Base-by-base conservation (phyloP, 2,888 invertebrate species). In the Cerastoderma edule region DNA sequence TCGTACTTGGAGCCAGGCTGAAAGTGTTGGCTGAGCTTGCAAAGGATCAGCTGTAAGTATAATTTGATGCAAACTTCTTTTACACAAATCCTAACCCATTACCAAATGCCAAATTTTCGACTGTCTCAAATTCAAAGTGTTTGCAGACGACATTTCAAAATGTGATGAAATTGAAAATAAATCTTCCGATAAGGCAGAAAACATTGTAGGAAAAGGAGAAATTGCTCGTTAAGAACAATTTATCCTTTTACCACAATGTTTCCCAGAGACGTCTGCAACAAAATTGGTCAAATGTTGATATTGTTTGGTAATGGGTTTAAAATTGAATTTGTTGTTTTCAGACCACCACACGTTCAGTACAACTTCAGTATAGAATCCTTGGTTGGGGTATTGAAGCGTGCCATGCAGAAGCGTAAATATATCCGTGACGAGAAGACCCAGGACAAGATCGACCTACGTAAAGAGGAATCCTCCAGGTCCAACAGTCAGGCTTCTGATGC, bases 31-130 rank as follows among this genome's bases (percentile, higher is more conserved):
- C 88, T 6, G 91, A 92, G 57, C 85, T 92, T 22, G 88, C 88
- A 65, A 89, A 85, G 69, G 92, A 92, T 81, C 90, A 90, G 60
- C 81, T 92, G 92, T 92, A 83, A 89, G 92, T 89, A 46, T 39
- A 1, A 53, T 16, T n/a, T 22, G 27, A 22, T 4, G 2, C 16
- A 53, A 53, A n/a, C 22, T 22, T 16, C 8, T 48, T 4, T 66
- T n/a, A n/a, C n/a, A n/a, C n/a, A n/a, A n/a, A n/a, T n/a, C n/a
- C n/a, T n/a, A n/a, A n/a, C n/a, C n/a, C n/a, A n/a, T n/a, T n/a
- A n/a, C n/a, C n/a, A n/a, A n/a, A n/a, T n/a, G n/a, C n/a, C n/a
- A n/a, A n/a, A n/a, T n/a, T n/a, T n/a, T n/a, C n/a, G n/a, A n/a
- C n/a, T n/a, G n/a, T n/a, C n/a, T n/a, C n/a, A n/a, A n/a, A n/a